A percentile compares a stretch with the other conserved stretches of the same genome.
Evolutionary conservation across 2,797 vertebrate species (phyloP).

Genomic region (Sebastes paucispinis): DNA sequence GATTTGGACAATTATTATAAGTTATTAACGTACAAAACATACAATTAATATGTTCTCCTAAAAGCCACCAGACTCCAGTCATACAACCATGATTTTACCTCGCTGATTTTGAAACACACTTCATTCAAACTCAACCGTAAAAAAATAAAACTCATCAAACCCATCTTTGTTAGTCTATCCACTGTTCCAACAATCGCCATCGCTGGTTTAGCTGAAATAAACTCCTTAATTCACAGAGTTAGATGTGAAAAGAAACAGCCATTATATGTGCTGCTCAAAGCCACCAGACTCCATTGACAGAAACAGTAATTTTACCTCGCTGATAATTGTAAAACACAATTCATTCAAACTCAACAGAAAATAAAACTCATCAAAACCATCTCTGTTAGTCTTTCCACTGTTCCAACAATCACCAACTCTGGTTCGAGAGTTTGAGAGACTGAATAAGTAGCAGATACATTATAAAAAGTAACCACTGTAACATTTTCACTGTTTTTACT

Average conservation of each 20-base stretch:
- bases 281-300: not conserved
- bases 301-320: not conserved
- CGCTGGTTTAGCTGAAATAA: not conserved
- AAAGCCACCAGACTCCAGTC: not conserved
- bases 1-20: no score
- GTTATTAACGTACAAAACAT: not conserved
- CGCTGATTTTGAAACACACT: no score
- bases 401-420: not conserved
- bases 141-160: not conserved
- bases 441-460: no score
- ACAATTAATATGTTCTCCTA: not conserved
- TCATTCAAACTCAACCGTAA: not conserved
- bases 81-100: accelerated
- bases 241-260: no score
- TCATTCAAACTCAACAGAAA: not conserved
- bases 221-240: no score
- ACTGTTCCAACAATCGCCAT: not conserved
- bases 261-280: not conserved
- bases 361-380: not conserved
- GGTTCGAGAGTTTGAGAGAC: not conserved
- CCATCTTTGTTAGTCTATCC: not conserved
- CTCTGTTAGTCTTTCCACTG: not conserved
- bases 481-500: not conserved
- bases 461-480: no score
- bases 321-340: no score